A percentile compares a stretch with the other conserved stretches of the same genome.
phyloP scores from a whole-genome alignment of 2,797 vertebrate species.

The Discoglossus pictus region DNA sequence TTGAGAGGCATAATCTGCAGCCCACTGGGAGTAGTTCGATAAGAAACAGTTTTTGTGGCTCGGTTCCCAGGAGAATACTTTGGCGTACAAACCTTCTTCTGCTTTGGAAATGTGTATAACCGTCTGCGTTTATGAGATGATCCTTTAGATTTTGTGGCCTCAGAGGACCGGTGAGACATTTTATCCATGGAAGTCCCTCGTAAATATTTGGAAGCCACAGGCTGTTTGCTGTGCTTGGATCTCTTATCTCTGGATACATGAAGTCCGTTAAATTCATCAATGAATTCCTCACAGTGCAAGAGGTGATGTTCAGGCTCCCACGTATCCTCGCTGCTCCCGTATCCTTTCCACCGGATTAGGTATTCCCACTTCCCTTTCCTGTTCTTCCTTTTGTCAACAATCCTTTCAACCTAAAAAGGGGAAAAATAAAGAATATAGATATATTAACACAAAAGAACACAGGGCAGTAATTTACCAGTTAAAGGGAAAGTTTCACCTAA shows the following conservation, averaged over 20 bases:
- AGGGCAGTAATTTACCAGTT: too few species aligned
- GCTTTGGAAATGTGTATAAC: constrained; percentile 76
- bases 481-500: too few species aligned
- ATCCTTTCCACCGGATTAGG: constrained; percentile 96
- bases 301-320: constrained; percentile 96
- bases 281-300: constrained; percentile 95
- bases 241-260: constrained; percentile 78
- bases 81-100: constrained; percentile 73
- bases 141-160: constrained; percentile 74
- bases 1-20: constrained; percentile 84
- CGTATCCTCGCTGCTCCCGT: constrained; percentile 92
- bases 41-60: constrained; percentile 83
- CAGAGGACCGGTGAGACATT: constrained; percentile 68
- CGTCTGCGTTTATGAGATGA: constrained; percentile 85
- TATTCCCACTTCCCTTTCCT: constrained; percentile 98
- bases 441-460: too few species aligned
- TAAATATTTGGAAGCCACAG: constrained; percentile 63
- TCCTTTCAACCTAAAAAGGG: constrained; percentile 87
- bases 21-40: constrained; percentile 81
- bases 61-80: constrained; percentile 76
- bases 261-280: constrained; percentile 92
- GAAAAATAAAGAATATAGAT: constrained; percentile 19
- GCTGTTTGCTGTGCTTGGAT: constrained; percentile 76
- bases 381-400: constrained; percentile 95
- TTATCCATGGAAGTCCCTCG: constrained; percentile 66